phyloP scores from a whole-genome alignment of 2,113 vertebrate species.

The Ia io region DNA sequence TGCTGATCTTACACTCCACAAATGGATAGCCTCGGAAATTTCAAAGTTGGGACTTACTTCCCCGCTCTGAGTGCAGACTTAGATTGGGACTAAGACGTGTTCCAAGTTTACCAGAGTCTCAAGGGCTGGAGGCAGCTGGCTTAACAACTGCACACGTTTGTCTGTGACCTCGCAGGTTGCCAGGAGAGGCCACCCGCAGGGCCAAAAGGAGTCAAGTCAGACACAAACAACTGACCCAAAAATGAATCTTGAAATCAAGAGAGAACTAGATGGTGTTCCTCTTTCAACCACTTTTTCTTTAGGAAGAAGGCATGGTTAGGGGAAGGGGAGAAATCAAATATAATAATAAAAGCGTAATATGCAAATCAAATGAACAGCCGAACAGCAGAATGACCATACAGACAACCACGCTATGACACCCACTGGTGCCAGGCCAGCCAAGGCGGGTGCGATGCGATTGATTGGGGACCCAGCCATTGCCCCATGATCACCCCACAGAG shows the following conservation, averaged over 20 bases:
- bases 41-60: constrained; percentile 25
- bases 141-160: neutral
- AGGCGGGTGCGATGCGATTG: too few species aligned
- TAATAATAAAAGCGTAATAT: too few species aligned
- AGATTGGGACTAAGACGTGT: neutral
- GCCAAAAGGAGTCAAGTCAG: neutral
- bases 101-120: constrained; percentile 36
- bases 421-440: too few species aligned
- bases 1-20: constrained; percentile 11
- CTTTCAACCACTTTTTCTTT: neutral
- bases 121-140: neutral
- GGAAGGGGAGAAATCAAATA: neutral
- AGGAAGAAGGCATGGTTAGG: neutral
- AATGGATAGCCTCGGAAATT: constrained; percentile 17
- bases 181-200: neutral
- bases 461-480: too few species aligned
- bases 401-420: too few species aligned
- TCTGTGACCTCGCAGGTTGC: neutral
- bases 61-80: neutral
- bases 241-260: neutral
- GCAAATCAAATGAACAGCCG: too few species aligned
- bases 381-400: too few species aligned
- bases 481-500: too few species aligned
- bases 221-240: neutral
- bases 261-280: neutral